Evolutionary conservation across 2,888 invertebrate genomes (phyloP).

Genomic region (Dorcus parallelipipedus): DNA sequence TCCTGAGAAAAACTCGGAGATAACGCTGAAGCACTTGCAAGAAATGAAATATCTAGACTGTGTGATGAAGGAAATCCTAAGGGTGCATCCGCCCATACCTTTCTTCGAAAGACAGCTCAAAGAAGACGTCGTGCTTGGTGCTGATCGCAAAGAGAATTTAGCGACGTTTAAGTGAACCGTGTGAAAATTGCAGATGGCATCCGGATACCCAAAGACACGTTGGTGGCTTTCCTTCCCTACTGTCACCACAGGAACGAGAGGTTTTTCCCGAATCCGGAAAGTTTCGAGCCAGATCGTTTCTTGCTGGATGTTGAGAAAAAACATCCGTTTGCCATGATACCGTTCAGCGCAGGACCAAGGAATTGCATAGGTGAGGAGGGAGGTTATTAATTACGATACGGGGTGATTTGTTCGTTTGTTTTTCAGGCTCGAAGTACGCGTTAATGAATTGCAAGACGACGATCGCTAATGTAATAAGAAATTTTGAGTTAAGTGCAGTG

Average conservation of each 20-base stretch:
- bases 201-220: constrained; percentile 12
- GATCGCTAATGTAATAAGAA: constrained; percentile 22
- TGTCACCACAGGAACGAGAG: constrained; percentile 10
- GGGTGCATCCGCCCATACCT: constrained; percentile 12
- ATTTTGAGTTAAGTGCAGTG: constrained; percentile 24
- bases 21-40: constrained; percentile 3
- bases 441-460: constrained; percentile 21
- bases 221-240: constrained; percentile 15
- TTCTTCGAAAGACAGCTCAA: constrained; percentile 9
- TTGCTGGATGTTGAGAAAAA: constrained; percentile 7
- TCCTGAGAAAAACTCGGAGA: neutral
- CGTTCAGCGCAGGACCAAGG: constrained; percentile 18
- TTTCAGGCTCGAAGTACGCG: constrained; percentile 25
- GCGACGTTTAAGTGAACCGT: too few relatives aligned
- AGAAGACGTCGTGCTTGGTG: constrained; percentile 11
- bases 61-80: constrained; percentile 11
- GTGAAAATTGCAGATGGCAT: constrained; percentile 12
- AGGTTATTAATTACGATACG: neutral
- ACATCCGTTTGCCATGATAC: constrained; percentile 16
- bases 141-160: neutral
- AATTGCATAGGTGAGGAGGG: constrained; percentile 15
- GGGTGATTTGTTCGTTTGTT: neutral
- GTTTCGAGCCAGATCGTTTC: constrained; percentile 18
- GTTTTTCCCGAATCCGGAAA: constrained; percentile 15
- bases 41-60: constrained; percentile 13